Base-by-base conservation (phyloP, 2,113 vertebrate species). In the Australoheros scitulus region DNA sequence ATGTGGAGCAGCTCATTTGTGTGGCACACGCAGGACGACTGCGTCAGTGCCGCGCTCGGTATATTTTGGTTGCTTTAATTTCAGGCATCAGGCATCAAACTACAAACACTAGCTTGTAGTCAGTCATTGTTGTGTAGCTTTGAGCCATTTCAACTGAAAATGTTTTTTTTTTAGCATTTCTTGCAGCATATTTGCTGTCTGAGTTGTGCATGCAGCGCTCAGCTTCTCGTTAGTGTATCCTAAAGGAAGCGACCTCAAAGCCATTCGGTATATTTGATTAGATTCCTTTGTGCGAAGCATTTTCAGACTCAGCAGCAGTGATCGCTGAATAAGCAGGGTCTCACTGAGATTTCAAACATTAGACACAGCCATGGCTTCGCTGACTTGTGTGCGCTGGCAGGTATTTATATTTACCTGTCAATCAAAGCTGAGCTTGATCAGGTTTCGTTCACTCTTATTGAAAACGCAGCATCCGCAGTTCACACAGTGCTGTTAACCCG, bases 401-500 rank as follows among this genome's bases (percentile, higher is more conserved):
- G 64, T 68, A 17, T 18, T 47, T 26, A 11, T 13, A 15, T 34
- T 3, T n/a, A 29, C 17, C 72, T 22, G 41, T 26, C 47, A 76
- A 70, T 77, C 61, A 68, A 57, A 83, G 15, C 11, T 2, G 15
- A 43, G 55, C 85, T 7, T 79, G 75, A 85, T 88, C 85, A 77
- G 78, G 81, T 76, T 65, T 24, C n/a, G 20, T 29, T 41, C 11
- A 41, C 55, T 80, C 22, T 14, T 56, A 17, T 29, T 1, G 68
- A 64, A 34, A 34, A 34, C 2, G 34, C 15, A 13, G 60, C 50
- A 11, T 24, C 5, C 0, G 41, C 14, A 36, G 17, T 76, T 77
- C 76, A 60, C 8, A 65, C 61, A 75, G 58, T 10, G 70, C 76
- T 70, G 34, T 80, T 83, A 75, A 47, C 56, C 41, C 58, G 74